Conservation (phyloP, 2,797 vertebrate genomes). For the Stomatorhinus walkeri region DNA sequence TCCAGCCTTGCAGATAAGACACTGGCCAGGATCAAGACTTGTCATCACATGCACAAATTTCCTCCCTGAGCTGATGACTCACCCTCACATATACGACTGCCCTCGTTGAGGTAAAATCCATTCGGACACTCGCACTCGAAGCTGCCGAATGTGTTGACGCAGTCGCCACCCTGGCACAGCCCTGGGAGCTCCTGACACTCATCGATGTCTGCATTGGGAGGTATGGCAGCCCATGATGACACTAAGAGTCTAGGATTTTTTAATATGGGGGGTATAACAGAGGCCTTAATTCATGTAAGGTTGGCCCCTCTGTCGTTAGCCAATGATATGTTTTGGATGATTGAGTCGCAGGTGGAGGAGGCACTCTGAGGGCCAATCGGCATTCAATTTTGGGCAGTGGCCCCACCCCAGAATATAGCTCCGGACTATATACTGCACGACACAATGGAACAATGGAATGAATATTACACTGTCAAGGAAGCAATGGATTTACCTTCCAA, state of each 20-base stretch:
- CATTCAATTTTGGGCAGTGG: background rate
- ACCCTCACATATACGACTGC: slow-evolving; percentile 77
- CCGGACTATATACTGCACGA: background rate
- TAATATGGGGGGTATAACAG: background rate
- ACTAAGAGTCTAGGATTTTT: background rate
- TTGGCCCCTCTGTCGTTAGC: background rate
- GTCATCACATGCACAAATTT: background rate
- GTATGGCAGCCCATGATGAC: slow-evolving; percentile 7
- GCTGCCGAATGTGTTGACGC: slow-evolving; percentile 74
- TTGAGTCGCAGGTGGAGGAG: background rate
- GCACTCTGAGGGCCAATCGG: background rate
- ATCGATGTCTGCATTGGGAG: slow-evolving; percentile 64
- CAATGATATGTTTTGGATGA: background rate
- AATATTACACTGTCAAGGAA: background rate
- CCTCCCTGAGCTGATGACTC: slow-evolving; percentile 6
- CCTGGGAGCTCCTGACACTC: slow-evolving; percentile 75
- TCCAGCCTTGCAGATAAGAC: background rate
- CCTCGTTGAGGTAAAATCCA: slow-evolving; percentile 71
- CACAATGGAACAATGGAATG: background rate
- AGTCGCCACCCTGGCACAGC: slow-evolving; percentile 76
- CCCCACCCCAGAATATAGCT: background rate
- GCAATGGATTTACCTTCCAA: slow-evolving; percentile 63
- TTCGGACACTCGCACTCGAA: slow-evolving; percentile 74
- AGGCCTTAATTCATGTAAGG: background rate
- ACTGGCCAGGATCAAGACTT: background rate